Percentiles rank a stretch among this genome's conserved stretches.
Evolutionary conservation across 2,888 invertebrate genomes (phyloP).

Genomic region (Leptarthrus brevirostris): DNA sequence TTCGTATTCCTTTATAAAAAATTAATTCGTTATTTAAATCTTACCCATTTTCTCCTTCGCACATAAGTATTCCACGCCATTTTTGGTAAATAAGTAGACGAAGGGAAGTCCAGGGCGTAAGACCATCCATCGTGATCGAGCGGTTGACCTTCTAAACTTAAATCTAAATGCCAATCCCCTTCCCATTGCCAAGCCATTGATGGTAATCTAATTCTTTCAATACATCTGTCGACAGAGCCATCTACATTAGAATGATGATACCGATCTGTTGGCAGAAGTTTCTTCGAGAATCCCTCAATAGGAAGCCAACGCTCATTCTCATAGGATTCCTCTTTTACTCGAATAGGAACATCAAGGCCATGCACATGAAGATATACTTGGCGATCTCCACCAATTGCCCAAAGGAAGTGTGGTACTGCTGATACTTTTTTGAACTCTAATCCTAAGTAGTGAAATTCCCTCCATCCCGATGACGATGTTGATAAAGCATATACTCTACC

Average conservation of each 20-base stretch:
- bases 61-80: constrained; percentile 94
- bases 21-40: too few relatives aligned
- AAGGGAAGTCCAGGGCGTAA: constrained; percentile 92
- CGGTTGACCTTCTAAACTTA: constrained; percentile 86
- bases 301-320: constrained; percentile 96
- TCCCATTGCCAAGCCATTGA: constrained; percentile 98
- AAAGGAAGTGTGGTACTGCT: constrained; percentile 85
- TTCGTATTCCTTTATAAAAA: too few relatives aligned
- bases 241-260: constrained; percentile 87
- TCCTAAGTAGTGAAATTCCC: constrained; percentile 86
- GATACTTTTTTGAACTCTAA: constrained; percentile 90
- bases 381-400: constrained; percentile 93
- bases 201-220: constrained; percentile 85
- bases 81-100: constrained; percentile 80
- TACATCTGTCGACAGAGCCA: constrained; percentile 81
- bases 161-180: constrained; percentile 90
- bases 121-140: constrained; percentile 94
- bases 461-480: constrained; percentile 84
- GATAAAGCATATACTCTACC: constrained; percentile 88
- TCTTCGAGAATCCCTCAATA: constrained; percentile 85
- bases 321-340: constrained; percentile 89
- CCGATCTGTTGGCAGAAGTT: constrained; percentile 88
- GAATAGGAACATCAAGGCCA: constrained; percentile 88
- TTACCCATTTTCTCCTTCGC: constrained; percentile 86
- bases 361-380: constrained; percentile 93